Conservation (phyloP, 2,797 vertebrate species). For the Tadarida brasiliensis region DNA sequence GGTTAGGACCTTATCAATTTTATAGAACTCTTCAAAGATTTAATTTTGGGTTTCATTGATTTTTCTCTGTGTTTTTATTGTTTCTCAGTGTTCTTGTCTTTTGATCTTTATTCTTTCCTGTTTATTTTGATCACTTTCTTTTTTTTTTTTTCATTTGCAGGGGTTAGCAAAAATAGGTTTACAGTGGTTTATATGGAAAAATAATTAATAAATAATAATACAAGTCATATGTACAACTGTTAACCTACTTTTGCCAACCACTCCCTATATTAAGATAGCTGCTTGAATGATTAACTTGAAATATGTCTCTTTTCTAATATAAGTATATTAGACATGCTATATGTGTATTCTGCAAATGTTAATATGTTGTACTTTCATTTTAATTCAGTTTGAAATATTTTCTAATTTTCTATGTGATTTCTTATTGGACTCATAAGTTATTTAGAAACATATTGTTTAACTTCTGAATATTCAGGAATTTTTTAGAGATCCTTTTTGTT, state of each 20-base stretch:
- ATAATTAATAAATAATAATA: not conserved
- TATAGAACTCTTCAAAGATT: constrained; percentile 5
- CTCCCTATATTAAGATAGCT: not conserved
- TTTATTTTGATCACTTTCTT: not conserved
- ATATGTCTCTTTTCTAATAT: not conserved
- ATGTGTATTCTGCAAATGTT: not conserved
- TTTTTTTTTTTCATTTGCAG: not conserved
- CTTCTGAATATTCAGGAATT: not conserved
- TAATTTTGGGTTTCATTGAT: not conserved
- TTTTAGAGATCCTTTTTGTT: not conserved
- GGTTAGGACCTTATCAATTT: not conserved
- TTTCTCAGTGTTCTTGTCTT: not conserved
- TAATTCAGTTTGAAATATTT: not conserved
- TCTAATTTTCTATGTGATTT: not conserved
- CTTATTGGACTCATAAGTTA: not conserved
- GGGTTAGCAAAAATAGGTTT: not conserved
- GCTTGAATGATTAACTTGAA: not conserved
- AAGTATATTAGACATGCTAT: not conserved
- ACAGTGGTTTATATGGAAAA: not conserved
- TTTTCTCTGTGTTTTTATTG: not conserved
- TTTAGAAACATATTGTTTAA: not conserved
- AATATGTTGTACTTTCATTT: not conserved
- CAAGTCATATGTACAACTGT: not conserved
- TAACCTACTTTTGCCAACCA: no score
- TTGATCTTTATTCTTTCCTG: not conserved